phyloP scores from a whole-genome alignment of 2,113 vertebrate genomes.

The Mustelus asterias region DNA sequence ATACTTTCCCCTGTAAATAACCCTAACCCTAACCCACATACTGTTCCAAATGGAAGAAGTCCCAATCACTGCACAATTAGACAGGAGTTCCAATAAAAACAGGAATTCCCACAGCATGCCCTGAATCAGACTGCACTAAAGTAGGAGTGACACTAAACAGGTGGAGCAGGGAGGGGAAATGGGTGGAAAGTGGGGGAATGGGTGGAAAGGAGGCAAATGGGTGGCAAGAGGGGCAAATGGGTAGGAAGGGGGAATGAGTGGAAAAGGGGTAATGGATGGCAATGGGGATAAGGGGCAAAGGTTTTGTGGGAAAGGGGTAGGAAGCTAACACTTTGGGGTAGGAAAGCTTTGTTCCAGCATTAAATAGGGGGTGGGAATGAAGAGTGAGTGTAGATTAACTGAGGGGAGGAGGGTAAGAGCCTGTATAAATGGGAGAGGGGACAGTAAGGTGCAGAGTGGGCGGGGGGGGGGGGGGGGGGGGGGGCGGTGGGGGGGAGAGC shows the following conservation, averaged over 20 bases:
- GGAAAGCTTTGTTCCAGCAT: background rate
- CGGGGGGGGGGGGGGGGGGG: too few relatives aligned
- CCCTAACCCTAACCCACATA: background rate
- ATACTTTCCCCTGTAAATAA: background rate
- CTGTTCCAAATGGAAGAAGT: background rate
- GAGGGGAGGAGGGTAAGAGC: background rate
- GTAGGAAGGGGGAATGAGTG: background rate
- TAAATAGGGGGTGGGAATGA: background rate
- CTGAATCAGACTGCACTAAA: background rate
- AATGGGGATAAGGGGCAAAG: background rate
- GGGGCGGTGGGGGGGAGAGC: background rate
- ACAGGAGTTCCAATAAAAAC: background rate
- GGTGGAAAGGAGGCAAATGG: background rate
- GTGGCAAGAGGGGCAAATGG: background rate
- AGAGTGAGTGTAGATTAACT: background rate
- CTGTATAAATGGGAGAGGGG: background rate
- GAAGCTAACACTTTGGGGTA: background rate
- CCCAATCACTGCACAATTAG: background rate
- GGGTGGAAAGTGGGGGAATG: too few relatives aligned
- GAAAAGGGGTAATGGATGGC: background rate
- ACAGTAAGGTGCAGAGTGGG: background rate
- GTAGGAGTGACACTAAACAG: background rate
- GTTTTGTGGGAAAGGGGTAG: background rate
- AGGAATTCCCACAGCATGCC: background rate
- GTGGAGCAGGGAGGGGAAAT: too few relatives aligned